phyloP scores from a whole-genome alignment of 2,797 vertebrate species.

The Capromys pilorides region DNA sequence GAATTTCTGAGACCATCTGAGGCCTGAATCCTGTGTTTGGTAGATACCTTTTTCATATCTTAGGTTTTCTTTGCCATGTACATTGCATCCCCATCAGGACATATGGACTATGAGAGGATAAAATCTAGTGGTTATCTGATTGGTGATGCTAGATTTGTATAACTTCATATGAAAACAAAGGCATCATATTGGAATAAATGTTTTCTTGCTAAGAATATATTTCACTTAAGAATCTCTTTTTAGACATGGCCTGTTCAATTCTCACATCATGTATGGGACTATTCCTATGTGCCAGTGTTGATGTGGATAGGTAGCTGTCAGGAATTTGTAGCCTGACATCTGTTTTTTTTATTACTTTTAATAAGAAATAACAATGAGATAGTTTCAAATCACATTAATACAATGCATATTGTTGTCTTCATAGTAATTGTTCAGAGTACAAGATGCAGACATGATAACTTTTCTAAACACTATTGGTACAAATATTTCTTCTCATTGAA shows the following conservation, averaged over 20 bases:
- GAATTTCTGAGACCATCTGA: conserved; percentile 12
- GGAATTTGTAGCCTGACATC: background rate
- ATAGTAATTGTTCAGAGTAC: too few relatives aligned
- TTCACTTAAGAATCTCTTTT: background rate
- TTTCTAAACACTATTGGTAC: too few relatives aligned
- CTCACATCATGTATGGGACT: background rate
- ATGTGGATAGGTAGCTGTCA: background rate
- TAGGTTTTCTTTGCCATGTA: conserved; percentile 92
- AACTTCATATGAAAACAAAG: conserved; percentile 87
- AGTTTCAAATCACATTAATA: too few relatives aligned
- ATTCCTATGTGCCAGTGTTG: background rate
- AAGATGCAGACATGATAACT: too few relatives aligned
- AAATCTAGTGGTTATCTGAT: conserved; percentile 91
- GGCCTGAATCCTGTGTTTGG: background rate
- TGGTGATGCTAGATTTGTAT: conserved; percentile 93
- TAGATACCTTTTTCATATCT: conserved; percentile 38
- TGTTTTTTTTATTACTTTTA: too few relatives aligned
- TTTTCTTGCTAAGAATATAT: background rate
- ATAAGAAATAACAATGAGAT: too few relatives aligned
- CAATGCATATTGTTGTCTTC: too few relatives aligned
- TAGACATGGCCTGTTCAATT: background rate
- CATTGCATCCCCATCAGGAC: conserved; percentile 89
- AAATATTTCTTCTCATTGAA: too few relatives aligned
- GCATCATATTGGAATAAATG: background rate
- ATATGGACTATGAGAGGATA: conserved; percentile 88